Percentiles rank a stretch among this genome's conserved stretches.
Evolutionary conservation across 2,888 invertebrate genomes (phyloP).

Genomic region (Chromoteleia sp.): DNA sequence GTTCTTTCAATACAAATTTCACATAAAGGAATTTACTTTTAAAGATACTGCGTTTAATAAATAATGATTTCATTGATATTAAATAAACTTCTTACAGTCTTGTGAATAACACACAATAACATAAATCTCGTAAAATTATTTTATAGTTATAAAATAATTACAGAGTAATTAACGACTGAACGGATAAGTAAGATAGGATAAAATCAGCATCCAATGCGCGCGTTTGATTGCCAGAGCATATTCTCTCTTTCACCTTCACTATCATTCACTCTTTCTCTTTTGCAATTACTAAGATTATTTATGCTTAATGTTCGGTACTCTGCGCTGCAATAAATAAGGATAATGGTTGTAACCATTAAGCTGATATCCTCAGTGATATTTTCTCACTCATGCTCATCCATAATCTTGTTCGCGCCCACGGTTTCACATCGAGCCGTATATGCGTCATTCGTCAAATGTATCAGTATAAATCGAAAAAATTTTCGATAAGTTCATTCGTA

Average conservation of each 20-base stretch:
- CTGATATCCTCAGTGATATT: constrained; percentile 82
- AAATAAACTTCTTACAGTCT: constrained; percentile 39
- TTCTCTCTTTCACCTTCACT: constrained; percentile 66
- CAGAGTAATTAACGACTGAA: constrained; percentile 67
- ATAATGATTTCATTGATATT: constrained; percentile 56
- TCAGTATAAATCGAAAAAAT: constrained; percentile 48
- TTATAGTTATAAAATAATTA: constrained; percentile 67
- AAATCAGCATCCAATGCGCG: constrained; percentile 56
- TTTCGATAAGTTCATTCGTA: constrained; percentile 57
- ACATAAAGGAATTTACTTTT: background rate
- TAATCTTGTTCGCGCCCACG: constrained; percentile 81
- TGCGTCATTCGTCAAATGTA: constrained; percentile 77
- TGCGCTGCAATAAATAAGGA: constrained; percentile 79
- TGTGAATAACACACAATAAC: constrained; percentile 31
- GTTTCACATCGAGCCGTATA: constrained; percentile 75
- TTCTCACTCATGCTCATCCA: constrained; percentile 81
- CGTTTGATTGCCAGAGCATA: constrained; percentile 66
- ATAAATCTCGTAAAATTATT: constrained; percentile 62
- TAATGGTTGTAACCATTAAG: constrained; percentile 82
- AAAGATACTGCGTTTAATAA: constrained; percentile 1
- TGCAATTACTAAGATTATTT: constrained; percentile 79
- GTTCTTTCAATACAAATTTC: too few species aligned
- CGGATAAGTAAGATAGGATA: constrained; percentile 61
- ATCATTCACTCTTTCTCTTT: constrained; percentile 70
- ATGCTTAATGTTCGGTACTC: constrained; percentile 77